Conservation (phyloP, 2,797 vertebrate species). For the Cygnus olor region DNA sequence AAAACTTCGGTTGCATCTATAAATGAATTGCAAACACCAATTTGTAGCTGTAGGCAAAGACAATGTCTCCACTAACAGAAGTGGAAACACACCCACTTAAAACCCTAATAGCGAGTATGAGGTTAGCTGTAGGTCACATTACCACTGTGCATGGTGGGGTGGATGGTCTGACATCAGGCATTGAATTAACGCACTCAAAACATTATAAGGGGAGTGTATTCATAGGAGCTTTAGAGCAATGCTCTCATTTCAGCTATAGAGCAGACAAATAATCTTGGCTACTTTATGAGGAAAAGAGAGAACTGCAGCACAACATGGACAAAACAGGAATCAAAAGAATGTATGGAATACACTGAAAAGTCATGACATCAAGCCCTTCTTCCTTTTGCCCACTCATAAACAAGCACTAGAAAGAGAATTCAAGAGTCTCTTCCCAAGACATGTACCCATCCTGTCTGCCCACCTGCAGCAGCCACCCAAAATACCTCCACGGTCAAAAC, state of each 20-base stretch:
- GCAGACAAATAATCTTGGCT: not conserved
- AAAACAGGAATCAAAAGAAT: not conserved
- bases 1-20: not conserved
- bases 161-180: not conserved
- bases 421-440: not conserved
- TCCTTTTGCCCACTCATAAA: not conserved
- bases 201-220: not conserved
- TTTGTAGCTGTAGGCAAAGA: not conserved
- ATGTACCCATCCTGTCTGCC: fast-evolving
- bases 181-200: not conserved
- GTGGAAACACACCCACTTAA: not conserved
- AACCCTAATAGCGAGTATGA: not conserved
- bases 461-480: not conserved
- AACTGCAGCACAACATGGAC: not conserved
- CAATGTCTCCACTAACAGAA: not conserved
- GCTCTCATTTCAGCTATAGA: not conserved
- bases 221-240: not conserved
- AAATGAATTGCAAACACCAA: not conserved
- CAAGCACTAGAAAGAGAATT: not conserved
- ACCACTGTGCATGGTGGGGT: fast-evolving
- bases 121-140: not conserved
- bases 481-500: not conserved
- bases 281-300: not conserved
- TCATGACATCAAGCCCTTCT: not conserved
- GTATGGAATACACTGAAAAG: not conserved